These are phyloP conservation scores for Tetraodon nigroviridis DNA, from an alignment of 2,113 vertebrate species.

Conservation along the genomic window DNA sequence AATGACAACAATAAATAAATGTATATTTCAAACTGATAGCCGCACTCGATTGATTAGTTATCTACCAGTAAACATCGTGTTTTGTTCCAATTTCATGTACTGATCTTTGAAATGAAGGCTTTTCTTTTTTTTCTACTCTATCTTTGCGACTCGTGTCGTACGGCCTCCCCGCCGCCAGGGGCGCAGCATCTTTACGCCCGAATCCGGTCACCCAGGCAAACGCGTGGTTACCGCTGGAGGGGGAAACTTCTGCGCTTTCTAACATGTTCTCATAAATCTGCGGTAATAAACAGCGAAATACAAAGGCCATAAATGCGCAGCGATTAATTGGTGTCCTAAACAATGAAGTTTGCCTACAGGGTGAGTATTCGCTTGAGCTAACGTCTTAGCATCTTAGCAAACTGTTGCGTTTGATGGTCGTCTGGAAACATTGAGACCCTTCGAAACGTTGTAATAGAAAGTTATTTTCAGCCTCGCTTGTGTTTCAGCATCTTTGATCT, in stretches of 20 bases:
- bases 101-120: no score
- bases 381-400: no score
- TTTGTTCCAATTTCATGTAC: no score
- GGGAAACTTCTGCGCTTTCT: constrained; percentile 19
- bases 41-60: no score
- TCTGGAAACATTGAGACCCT: neutral
- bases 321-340: neutral
- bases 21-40: no score
- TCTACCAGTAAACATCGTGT: no score
- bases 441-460: no score
- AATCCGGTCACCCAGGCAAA: neutral
- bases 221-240: constrained; percentile 24
- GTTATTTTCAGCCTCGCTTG: no score
- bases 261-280: accelerated
- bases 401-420: neutral
- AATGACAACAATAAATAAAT: neutral
- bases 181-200: neutral
- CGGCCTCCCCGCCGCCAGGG: constrained; percentile 20
- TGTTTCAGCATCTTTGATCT: no score
- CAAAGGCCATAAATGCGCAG: neutral
- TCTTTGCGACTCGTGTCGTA: neutral
- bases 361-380: constrained; percentile 45
- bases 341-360: constrained; percentile 77
- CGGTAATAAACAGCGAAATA: neutral
- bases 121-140: neutral